These are phyloP conservation scores for Otolemur garnettii DNA, from an alignment of 2,113 vertebrate genomes.

Conservation along the genomic window DNA sequence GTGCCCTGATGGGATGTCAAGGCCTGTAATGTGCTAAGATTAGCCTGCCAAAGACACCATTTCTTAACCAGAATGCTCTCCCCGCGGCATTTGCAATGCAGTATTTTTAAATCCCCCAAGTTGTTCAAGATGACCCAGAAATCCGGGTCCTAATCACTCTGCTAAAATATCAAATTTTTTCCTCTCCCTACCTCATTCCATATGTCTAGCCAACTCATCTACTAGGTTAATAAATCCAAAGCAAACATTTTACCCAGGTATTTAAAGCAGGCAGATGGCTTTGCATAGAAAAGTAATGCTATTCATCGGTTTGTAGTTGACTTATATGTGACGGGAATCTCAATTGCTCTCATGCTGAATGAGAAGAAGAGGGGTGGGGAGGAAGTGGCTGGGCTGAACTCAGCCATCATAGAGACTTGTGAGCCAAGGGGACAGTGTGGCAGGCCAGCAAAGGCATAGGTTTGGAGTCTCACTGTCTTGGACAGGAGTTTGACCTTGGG, in stretches of 20 bases:
- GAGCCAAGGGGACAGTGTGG: too few species aligned
- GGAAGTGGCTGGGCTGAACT: neutral
- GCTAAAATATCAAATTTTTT: neutral
- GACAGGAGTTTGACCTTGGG: neutral
- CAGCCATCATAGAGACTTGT: neutral
- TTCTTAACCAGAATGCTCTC: neutral
- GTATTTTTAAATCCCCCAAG: conserved; percentile 2
- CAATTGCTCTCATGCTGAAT: conserved; percentile 73
- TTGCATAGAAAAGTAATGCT: conserved; percentile 62
- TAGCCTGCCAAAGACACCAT: neutral
- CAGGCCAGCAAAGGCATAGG: neutral
- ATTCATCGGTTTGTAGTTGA: conserved; percentile 82
- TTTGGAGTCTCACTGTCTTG: neutral
- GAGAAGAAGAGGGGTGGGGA: conserved; percentile 30
- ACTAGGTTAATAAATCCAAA: conserved; percentile 79
- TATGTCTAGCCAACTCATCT: conserved; percentile 46
- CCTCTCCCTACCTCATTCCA: neutral
- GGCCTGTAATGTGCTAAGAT: neutral
- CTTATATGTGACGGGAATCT: conserved; percentile 76
- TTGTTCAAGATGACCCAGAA: conserved; percentile 10
- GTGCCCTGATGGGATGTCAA: neutral
- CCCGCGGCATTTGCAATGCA: neutral
- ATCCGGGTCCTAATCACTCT: neutral
- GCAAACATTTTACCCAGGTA: conserved; percentile 83
- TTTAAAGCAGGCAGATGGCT: conserved; percentile 85